A percentile compares a stretch with the other conserved stretches of the same genome.
Evolutionary conservation across 2,113 vertebrate genomes (phyloP).

Genomic region (Eurypyga helias): DNA sequence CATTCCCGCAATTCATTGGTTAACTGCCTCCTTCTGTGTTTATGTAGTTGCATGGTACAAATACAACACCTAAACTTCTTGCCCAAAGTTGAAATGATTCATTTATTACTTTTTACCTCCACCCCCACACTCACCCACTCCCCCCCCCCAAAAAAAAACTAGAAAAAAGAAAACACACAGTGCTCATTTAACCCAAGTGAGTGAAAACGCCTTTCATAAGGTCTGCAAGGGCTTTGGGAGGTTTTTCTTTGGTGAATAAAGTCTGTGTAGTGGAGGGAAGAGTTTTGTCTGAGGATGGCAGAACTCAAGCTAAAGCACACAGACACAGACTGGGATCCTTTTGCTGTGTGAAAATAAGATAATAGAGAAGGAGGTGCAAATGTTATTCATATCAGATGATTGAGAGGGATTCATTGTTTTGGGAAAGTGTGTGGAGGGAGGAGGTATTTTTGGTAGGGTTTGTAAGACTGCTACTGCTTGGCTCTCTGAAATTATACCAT

Average conservation of each 20-base stretch:
- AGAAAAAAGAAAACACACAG: conserved; percentile 61
- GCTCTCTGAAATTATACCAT: not conserved
- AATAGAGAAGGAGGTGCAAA: not conserved
- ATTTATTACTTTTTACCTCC: conserved; percentile 64
- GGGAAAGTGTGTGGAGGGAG: not conserved
- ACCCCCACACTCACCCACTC: too few species aligned
- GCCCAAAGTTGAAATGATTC: conserved; percentile 73
- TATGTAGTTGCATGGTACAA: conserved; percentile 72
- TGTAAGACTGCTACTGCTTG: not conserved
- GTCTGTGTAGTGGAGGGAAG: conserved; percentile 64
- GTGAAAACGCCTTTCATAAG: conserved; percentile 81
- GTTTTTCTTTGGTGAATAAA: conserved; percentile 65
- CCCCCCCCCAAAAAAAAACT: not conserved
- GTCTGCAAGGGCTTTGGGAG: conserved; percentile 34
- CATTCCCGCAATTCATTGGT: conserved; percentile 36
- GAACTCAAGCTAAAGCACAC: conserved; percentile 9
- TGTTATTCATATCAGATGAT: not conserved
- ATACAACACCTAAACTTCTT: conserved; percentile 73
- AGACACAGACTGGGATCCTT: not conserved
- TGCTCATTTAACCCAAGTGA: conserved; percentile 70
- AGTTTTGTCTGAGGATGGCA: conserved; percentile 6
- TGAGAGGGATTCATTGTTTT: not conserved
- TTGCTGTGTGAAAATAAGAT: not conserved
- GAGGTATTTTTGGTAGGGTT: not conserved
- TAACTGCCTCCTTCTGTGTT: conserved; percentile 67